phyloP scores from a whole-genome alignment of 1,140 invertebrate genomes.

The Rhagoletis pomonella region DNA sequence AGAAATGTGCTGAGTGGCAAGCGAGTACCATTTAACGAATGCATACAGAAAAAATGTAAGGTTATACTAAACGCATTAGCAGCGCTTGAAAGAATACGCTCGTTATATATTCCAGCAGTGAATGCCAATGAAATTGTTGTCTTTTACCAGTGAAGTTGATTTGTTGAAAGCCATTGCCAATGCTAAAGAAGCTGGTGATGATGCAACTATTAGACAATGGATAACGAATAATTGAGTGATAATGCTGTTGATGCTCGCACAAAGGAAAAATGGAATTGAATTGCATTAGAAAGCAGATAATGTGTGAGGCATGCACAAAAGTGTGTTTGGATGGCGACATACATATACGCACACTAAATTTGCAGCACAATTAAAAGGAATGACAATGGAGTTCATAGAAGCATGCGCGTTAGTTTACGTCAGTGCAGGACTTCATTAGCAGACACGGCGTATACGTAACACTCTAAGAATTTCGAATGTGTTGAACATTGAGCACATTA shows the following conservation, averaged over 20 bases:
- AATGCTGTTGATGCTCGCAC: neutral
- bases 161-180: neutral
- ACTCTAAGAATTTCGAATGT: too few species aligned
- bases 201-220: neutral
- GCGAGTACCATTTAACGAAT: neutral
- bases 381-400: too few species aligned
- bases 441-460: too few species aligned
- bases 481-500: too few species aligned
- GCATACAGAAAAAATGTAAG: neutral
- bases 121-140: neutral
- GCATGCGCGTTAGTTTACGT: too few species aligned
- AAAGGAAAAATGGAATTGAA: neutral
- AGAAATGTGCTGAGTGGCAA: constrained; percentile 7
- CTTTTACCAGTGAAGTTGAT: neutral
- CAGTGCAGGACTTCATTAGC: too few species aligned
- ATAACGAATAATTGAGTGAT: neutral
- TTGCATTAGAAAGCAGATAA: neutral
- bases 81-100: neutral
- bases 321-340: too few species aligned
- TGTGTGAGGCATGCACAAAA: too few species aligned
- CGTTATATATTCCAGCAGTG: neutral
- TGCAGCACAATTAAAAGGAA: too few species aligned
- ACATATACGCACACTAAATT: too few species aligned
- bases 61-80: neutral
- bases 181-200: neutral